These are phyloP conservation scores for Holacanthus passer DNA, from an alignment of 2,113 vertebrate genomes.

Conservation along the genomic window DNA sequence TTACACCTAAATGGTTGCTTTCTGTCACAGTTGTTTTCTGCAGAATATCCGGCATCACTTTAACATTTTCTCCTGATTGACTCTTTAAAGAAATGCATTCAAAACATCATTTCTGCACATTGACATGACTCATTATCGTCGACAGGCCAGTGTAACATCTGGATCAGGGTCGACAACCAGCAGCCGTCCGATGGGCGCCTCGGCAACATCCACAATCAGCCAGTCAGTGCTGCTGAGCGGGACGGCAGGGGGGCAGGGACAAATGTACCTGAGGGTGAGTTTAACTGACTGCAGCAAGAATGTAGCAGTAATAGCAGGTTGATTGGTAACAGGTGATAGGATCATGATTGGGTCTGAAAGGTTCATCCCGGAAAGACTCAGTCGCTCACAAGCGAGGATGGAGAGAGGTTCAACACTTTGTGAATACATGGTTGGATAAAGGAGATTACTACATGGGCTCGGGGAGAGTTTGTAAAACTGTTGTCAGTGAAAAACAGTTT, in stretches of 20 bases:
- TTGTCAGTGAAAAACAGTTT: too few relatives aligned
- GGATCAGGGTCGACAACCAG: conserved; percentile 75
- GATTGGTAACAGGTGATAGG: too few relatives aligned
- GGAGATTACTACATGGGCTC: too few relatives aligned
- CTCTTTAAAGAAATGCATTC: not conserved
- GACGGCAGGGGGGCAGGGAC: conserved; percentile 89
- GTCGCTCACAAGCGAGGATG: too few relatives aligned
- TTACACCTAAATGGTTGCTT: not conserved
- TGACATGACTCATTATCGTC: not conserved
- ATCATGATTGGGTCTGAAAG: too few relatives aligned
- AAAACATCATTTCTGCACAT: not conserved
- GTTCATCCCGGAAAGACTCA: too few relatives aligned
- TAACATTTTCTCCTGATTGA: not conserved
- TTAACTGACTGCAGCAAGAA: not conserved
- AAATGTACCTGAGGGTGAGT: conserved; percentile 96
- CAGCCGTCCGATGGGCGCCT: conserved; percentile 82
- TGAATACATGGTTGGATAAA: too few relatives aligned
- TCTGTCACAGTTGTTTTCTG: not conserved
- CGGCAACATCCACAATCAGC: conserved; percentile 88
- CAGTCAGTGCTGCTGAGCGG: conserved; percentile 96
- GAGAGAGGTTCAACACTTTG: too few relatives aligned
- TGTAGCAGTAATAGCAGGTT: too few relatives aligned
- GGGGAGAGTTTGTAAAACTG: too few relatives aligned
- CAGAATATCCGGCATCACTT: not conserved
- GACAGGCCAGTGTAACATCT: conserved; percentile 76